Percentiles rank a stretch among this genome's conserved stretches.
phyloP scores from a whole-genome alignment of 2,888 invertebrate genomes.

The Hydrotaea cyrtoneurina region DNA sequence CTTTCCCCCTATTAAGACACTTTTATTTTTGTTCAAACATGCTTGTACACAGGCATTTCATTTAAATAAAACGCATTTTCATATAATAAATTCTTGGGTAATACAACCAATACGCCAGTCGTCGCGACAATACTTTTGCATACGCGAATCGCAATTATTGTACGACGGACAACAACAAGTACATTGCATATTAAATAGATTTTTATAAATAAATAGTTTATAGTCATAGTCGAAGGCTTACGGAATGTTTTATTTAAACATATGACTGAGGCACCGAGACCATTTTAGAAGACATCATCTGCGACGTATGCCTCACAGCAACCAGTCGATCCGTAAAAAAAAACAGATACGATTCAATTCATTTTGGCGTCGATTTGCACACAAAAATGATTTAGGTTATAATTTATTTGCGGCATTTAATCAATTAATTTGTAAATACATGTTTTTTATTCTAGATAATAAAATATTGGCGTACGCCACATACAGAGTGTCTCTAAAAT shows the following conservation, averaged over 20 bases:
- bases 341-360: neutral
- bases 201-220: neutral
- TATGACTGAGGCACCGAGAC: neutral
- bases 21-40: slow-evolving; percentile 13
- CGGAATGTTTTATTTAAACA: neutral
- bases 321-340: neutral
- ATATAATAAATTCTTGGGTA: slow-evolving; percentile 28
- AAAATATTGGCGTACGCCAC: neutral
- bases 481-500: neutral
- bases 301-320: neutral
- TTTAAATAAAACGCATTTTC: slow-evolving; percentile 36
- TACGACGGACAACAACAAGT: neutral
- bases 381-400: neutral
- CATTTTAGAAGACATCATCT: neutral
- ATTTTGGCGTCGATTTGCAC: neutral
- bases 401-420: neutral
- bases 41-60: neutral
- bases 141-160: neutral
- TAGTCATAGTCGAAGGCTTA: neutral
- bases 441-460: neutral
- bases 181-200: neutral
- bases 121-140: neutral
- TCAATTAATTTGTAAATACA: slow-evolving; percentile 2
- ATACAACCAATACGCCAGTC: neutral
- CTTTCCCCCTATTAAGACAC: neutral